A percentile compares a stretch with the other conserved stretches of the same genome.
Evolutionary conservation across 2,888 invertebrate genomes (phyloP).

Genomic region (Catocala sponsa): DNA sequence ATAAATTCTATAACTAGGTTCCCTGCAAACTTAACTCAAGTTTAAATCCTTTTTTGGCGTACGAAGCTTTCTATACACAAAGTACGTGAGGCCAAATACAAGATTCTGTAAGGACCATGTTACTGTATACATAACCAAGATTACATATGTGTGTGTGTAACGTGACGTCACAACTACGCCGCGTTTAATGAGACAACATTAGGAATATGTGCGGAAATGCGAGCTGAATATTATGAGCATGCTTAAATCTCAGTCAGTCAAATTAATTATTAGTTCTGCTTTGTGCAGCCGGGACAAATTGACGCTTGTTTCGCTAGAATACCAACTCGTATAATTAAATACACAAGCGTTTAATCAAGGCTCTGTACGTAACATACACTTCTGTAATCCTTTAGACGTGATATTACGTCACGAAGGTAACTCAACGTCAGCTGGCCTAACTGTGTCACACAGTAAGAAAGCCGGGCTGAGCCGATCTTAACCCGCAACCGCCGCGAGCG

Average conservation of each 20-base stretch:
- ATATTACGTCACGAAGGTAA: conserved; percentile 35
- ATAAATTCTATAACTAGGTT: conserved; percentile 26
- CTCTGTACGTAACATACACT: conserved; percentile 30
- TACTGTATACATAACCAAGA: background rate
- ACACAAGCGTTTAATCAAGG: conserved; percentile 47
- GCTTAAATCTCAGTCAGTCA: conserved; percentile 51
- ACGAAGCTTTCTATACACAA: conserved; percentile 3
- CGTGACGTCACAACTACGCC: conserved; percentile 26
- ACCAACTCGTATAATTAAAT: conserved; percentile 43
- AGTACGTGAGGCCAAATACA: too few species aligned
- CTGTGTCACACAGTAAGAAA: conserved; percentile 61
- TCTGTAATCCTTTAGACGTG: conserved; percentile 43
- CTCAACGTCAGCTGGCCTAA: conserved; percentile 49
- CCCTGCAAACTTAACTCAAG: conserved; percentile 20
- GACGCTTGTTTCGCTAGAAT: conserved; percentile 45
- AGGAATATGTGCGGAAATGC: conserved; percentile 47
- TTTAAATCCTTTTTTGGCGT: conserved; percentile 16
- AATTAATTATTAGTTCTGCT: conserved; percentile 51
- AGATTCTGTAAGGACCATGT: background rate
- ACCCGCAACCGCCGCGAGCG: conserved; percentile 60
- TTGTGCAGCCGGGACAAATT: conserved; percentile 46
- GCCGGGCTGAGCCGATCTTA: conserved; percentile 67
- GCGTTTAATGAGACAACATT: conserved; percentile 36
- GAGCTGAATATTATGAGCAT: conserved; percentile 42
- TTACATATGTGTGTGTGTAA: conserved; percentile 11